Evolutionary conservation across 2,888 invertebrate species (phyloP).

Genomic region (Lampropteryx suffumata): DNA sequence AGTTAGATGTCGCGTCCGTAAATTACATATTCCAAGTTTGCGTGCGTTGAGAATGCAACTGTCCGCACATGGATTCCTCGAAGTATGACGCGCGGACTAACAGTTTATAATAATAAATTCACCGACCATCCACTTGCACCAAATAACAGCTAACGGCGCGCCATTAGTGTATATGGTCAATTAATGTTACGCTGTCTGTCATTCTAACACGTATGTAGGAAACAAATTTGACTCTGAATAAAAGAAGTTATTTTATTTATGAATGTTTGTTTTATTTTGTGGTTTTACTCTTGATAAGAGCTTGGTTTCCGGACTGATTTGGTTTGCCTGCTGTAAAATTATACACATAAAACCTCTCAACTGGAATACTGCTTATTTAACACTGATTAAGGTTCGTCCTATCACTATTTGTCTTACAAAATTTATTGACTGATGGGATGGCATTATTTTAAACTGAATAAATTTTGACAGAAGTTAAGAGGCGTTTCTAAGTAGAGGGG

Average conservation of each 20-base stretch:
- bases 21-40: conserved; percentile 5
- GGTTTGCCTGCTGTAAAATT: background rate
- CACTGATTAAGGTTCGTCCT: too few species aligned
- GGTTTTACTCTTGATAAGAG: too few species aligned
- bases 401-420: too few species aligned
- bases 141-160: conserved; percentile 59
- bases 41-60: conserved; percentile 22
- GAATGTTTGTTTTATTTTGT: conserved; percentile 68
- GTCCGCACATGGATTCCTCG: conserved; percentile 30
- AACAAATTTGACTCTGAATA: conserved; percentile 83
- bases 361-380: too few species aligned
- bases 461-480: too few species aligned
- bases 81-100: conserved; percentile 43
- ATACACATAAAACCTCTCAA: too few species aligned
- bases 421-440: too few species aligned
- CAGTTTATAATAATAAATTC: conserved; percentile 44
- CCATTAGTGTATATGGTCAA: conserved; percentile 75
- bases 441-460: too few species aligned
- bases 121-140: conserved; percentile 66
- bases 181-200: conserved; percentile 76
- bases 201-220: conserved; percentile 82
- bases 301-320: background rate
- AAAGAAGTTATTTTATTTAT: conserved; percentile 83
- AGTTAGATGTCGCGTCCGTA: background rate
- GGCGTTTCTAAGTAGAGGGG: too few species aligned